A percentile compares a stretch with the other conserved stretches of the same genome.
Evolutionary conservation across 1,140 invertebrate genomes (phyloP).

Genomic region (Dysdera silvatica): DNA sequence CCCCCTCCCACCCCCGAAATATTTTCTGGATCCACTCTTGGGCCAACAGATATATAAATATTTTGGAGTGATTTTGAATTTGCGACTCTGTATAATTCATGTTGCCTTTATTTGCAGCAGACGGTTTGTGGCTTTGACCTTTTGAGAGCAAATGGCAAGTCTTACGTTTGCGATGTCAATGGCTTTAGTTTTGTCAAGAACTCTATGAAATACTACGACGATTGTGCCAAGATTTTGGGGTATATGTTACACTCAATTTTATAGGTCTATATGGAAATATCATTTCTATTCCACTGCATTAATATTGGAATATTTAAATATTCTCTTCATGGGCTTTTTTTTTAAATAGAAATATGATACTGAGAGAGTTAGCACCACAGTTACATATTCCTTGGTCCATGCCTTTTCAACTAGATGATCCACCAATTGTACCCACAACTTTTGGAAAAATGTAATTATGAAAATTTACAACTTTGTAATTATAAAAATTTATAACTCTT

Average conservation of each 20-base stretch:
- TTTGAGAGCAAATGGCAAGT: conserved; percentile 92
- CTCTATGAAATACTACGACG: conserved; percentile 99
- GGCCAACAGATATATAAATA: too few relatives aligned
- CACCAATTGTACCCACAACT: conserved; percentile 96
- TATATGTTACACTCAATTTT: neutral
- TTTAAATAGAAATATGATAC: conserved; percentile 64
- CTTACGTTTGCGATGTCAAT: conserved; percentile 99
- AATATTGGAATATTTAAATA: too few relatives aligned
- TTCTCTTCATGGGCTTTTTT: too few relatives aligned
- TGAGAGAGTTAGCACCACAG: conserved; percentile 84
- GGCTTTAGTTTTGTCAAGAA: conserved; percentile 99
- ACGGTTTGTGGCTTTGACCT: conserved; percentile 99
- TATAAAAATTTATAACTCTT: too few relatives aligned
- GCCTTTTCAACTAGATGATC: conserved; percentile 94
- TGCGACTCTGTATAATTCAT: neutral
- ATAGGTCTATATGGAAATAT: conserved; percentile 9
- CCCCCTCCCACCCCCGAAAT: too few relatives aligned
- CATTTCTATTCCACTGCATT: too few relatives aligned
- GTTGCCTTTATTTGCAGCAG: conserved; percentile 53
- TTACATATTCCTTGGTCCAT: conserved; percentile 94
- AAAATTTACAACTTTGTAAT: too few relatives aligned
- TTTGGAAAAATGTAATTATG: conserved; percentile 88
- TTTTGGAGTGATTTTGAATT: neutral
- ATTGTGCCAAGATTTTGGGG: conserved; percentile 94
- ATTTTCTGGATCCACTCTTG: too few relatives aligned